A percentile compares a stretch with the other conserved stretches of the same genome.
Evolutionary conservation across 2,113 vertebrate genomes (phyloP).

Genomic region (Anseranas semipalmata): DNA sequence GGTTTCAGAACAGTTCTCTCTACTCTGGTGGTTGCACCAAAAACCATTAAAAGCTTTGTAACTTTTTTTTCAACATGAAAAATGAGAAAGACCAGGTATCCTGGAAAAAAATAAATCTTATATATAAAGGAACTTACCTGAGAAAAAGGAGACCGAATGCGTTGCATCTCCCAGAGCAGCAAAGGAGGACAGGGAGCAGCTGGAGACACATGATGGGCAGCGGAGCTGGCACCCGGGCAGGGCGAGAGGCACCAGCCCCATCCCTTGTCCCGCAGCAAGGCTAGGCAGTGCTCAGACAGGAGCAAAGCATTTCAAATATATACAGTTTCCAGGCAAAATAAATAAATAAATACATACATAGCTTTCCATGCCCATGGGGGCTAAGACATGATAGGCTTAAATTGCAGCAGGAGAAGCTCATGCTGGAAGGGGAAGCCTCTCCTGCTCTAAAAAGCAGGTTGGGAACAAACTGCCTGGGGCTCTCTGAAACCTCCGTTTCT

Average conservation of each 20-base stretch:
- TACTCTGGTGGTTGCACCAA: fast-evolving
- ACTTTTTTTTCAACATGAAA: no score
- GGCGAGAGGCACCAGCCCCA: fast-evolving
- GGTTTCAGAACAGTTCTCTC: neutral
- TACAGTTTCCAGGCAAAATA: neutral
- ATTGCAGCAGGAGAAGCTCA: neutral
- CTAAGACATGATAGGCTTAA: fast-evolving
- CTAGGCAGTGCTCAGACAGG: no score
- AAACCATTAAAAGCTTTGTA: fast-evolving
- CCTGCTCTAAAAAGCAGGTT: no score
- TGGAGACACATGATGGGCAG: fast-evolving
- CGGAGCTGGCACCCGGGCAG: fast-evolving
- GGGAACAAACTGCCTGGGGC: fast-evolving
- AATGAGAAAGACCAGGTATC: fast-evolving
- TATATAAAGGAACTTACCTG: neutral
- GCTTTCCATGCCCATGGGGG: fast-evolving
- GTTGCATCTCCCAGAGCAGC: neutral
- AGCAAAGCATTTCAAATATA: no score
- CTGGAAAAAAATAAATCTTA: neutral
- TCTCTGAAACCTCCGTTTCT: neutral
- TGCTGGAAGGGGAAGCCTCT: fast-evolving
- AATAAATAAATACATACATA: fast-evolving
- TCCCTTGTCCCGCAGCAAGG: neutral
- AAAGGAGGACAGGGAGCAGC: neutral
- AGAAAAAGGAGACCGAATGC: neutral